Percentiles rank a stretch among this genome's conserved stretches.
Evolutionary conservation across 2,113 vertebrate species (phyloP).

Genomic region (Formicarius rufipectus): DNA sequence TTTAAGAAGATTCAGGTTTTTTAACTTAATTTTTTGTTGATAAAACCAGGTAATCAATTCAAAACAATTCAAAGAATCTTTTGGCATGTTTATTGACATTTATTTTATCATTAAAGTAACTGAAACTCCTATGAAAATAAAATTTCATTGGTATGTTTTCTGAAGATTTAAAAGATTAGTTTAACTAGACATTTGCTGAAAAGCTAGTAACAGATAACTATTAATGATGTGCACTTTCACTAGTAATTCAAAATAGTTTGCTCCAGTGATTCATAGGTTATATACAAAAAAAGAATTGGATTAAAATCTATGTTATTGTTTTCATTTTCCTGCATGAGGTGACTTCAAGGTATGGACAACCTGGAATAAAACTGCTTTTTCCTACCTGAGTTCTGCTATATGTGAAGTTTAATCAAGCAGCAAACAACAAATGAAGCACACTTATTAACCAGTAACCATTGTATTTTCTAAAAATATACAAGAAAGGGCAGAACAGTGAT

Average conservation of each 20-base stretch:
- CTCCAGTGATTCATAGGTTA: neutral
- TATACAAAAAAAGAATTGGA: neutral
- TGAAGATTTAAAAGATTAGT: neutral
- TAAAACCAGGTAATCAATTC: neutral
- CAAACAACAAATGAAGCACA: neutral
- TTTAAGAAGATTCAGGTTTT: neutral
- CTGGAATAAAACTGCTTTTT: neutral
- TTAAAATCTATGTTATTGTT: neutral
- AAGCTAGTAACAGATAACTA: neutral
- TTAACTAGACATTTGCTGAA: neutral
- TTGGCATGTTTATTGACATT: neutral
- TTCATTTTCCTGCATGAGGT: neutral
- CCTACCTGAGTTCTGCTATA: neutral
- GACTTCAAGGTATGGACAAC: neutral
- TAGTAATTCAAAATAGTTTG: neutral
- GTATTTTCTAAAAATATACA: neutral
- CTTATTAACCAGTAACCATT: neutral
- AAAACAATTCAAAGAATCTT: neutral
- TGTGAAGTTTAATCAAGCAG: neutral
- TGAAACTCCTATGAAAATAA: neutral
- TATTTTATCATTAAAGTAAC: neutral
- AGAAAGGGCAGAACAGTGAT: neutral
- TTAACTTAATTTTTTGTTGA: neutral
- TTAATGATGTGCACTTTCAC: neutral
- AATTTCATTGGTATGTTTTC: neutral